Evolutionary conservation across 2,113 vertebrate species (phyloP).

Genomic region (Cairina moschata): DNA sequence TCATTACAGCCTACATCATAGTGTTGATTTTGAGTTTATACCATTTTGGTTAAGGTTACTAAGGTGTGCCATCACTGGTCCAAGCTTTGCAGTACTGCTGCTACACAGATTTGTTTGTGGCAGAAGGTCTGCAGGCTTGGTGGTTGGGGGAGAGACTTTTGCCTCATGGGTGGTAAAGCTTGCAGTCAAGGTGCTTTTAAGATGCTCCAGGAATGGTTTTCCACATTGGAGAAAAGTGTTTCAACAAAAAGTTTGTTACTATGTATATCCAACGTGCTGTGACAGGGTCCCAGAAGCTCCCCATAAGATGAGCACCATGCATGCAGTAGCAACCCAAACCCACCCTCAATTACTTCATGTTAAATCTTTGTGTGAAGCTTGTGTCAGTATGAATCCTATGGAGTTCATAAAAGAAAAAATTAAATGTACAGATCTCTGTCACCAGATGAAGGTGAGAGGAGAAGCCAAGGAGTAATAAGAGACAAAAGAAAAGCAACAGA

Average conservation of each 20-base stretch:
- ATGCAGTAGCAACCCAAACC: neutral
- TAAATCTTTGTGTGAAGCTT: neutral
- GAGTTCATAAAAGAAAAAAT: neutral
- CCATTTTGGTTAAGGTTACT: neutral
- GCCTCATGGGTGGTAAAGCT: neutral
- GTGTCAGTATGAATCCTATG: neutral
- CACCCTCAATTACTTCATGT: neutral
- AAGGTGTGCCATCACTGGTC: neutral
- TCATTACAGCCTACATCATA: neutral
- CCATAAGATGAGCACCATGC: accelerated
- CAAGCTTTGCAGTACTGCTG: neutral
- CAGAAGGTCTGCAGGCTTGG: neutral
- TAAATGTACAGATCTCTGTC: neutral
- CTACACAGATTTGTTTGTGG: neutral
- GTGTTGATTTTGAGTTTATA: neutral
- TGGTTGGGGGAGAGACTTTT: neutral
- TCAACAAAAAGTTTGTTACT: neutral
- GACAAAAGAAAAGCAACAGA: neutral
- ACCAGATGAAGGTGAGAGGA: neutral
- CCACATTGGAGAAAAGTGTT: neutral
- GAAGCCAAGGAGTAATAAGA: no score
- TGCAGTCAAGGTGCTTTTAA: neutral
- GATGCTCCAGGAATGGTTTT: neutral
- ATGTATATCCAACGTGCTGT: neutral
- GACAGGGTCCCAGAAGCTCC: neutral